Conservation (phyloP, 2,113 vertebrate species). For the Sinocyclocheilus grahami region DNA sequence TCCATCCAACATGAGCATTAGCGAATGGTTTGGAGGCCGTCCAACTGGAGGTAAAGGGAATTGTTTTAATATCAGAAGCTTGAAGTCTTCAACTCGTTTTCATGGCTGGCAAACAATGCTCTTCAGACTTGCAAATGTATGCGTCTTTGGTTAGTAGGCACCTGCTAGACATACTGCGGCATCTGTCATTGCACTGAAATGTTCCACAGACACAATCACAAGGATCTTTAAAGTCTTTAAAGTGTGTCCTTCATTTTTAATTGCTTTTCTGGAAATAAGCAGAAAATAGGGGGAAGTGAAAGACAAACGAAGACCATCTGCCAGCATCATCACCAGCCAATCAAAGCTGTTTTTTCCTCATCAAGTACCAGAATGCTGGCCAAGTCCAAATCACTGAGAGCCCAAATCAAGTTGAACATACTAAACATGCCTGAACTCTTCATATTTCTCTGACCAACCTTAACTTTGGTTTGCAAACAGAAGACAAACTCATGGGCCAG, state of each 20-base stretch:
- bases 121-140: slow-evolving; percentile 39
- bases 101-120: neutral
- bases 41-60: slow-evolving; percentile 26
- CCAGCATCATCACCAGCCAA: slow-evolving; percentile 24
- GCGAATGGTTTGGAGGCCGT: neutral
- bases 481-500: neutral
- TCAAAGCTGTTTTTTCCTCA: neutral
- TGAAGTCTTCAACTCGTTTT: slow-evolving; percentile 12
- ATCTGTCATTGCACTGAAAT: slow-evolving; percentile 45
- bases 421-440: slow-evolving; percentile 10
- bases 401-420: neutral
- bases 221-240: slow-evolving; percentile 25
- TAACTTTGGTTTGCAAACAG: neutral
- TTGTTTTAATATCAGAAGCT: slow-evolving; percentile 9
- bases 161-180: slow-evolving; percentile 28
- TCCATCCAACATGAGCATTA: slow-evolving; percentile 32
- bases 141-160: slow-evolving; percentile 32
- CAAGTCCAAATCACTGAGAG: neutral
- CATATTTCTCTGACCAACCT: neutral
- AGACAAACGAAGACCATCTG: slow-evolving; percentile 50
- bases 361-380: neutral
- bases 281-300: slow-evolving; percentile 22
- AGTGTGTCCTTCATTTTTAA: slow-evolving; percentile 45
- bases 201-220: slow-evolving; percentile 23
- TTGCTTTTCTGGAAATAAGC: slow-evolving; percentile 33